Evolutionary conservation across 2,888 invertebrate species (phyloP).

Genomic region (Apamea monoglypha): DNA sequence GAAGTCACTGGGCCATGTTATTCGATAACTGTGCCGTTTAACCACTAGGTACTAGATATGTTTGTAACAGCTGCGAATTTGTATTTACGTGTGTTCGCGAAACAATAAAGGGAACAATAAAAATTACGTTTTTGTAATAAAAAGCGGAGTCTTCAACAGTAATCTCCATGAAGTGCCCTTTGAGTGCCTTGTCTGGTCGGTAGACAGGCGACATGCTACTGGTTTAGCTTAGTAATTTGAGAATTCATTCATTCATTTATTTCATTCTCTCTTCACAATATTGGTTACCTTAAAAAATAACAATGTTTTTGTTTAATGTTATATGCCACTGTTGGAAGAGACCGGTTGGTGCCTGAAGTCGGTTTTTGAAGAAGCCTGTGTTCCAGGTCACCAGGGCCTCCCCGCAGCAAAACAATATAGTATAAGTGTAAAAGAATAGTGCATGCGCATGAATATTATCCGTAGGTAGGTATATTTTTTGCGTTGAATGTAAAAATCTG

Average conservation of each 20-base stretch:
- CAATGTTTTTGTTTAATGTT: no score
- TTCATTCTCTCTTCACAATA: no score
- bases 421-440: no score
- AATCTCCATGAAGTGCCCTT: constrained; percentile 25
- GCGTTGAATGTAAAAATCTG: background rate
- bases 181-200: background rate
- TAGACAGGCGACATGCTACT: background rate
- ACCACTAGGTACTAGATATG: constrained; percentile 32
- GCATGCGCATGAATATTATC: background rate
- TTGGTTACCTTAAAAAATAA: no score
- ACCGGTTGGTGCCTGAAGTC: no score
- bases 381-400: no score
- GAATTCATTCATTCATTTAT: background rate
- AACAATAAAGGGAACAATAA: constrained; percentile 11
- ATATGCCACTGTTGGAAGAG: no score
- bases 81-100: constrained; percentile 28
- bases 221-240: background rate
- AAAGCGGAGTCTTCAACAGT: background rate
- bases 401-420: no score
- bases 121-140: constrained; percentile 17
- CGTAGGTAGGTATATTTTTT: background rate
- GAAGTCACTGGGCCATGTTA: constrained; percentile 71
- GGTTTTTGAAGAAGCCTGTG: no score
- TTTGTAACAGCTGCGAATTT: constrained; percentile 59
- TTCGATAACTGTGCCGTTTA: constrained; percentile 70